Base-by-base conservation (phyloP, 2,888 invertebrate species). In the Ypsolopha scabrella region DNA sequence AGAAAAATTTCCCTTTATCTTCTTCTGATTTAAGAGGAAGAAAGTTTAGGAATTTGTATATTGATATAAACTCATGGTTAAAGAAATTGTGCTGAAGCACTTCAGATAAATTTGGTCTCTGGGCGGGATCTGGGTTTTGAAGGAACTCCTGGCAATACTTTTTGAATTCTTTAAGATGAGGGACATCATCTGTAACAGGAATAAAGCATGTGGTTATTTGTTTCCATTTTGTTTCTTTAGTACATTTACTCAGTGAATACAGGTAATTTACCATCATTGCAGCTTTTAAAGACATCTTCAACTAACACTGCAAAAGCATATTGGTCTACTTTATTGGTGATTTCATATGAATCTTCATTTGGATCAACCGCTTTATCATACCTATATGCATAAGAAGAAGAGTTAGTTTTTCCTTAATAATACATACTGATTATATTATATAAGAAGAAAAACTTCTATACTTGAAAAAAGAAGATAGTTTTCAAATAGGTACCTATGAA, bases 11-110 rank as follows among this genome's bases (percentile, higher is more conserved):
- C 57, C 90, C 88, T 68, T 93, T 96, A 60, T 96, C 95, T 50
- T 87, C 83, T 59, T 92, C 92, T 52, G 87, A 87, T 72, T 96
- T 96, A 39, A 96, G 69, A 0, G 96, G 94, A 51, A 97, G 79
- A 68, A 94, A 94, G 60, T 91, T 91, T 0, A 97, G 82, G 77
- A 96, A 96, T 57, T 93, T 92, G 70, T 95, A 91, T 59, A 96
- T 93, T 24, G 89, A 85, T 55, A 96, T 91, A 70, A 96, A 96
- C 64, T 95, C 94, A 67, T 95, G 94, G 62, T 92, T 94, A 67
- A 94, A 96, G 75, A 94, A 94, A 46, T 90, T 89, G 75, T 95
- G 94, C 50, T 89, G 76, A 2, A 94, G 76, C 36, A 94, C 80
- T 24, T 89, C 87, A 7, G 89, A 87, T 37, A 96, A 80, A 55